Conservation (phyloP, 2,797 vertebrate species). For the Tenualosa thibaudeaui region DNA sequence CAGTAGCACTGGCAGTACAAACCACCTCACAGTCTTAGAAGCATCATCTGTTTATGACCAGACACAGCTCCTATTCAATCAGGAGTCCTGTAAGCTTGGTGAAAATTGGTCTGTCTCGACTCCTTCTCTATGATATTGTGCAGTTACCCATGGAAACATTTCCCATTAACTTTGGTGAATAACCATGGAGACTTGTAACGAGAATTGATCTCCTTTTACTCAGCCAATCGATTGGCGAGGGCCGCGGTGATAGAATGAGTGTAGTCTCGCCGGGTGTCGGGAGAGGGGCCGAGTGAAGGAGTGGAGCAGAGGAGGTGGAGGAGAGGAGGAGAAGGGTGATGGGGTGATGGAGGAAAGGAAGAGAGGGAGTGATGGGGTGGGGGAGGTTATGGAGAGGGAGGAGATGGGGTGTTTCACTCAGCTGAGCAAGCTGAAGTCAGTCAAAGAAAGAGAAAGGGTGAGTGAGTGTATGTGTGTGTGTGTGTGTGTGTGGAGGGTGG, state of each 20-base stretch:
- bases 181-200: constrained; percentile 23
- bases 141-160: constrained; percentile 11
- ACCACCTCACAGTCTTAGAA: background rate
- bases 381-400: background rate
- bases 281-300: background rate
- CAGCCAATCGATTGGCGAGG: background rate
- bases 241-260: background rate
- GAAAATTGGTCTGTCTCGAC: background rate
- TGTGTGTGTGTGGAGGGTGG: background rate
- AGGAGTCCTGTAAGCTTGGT: background rate
- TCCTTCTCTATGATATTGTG: background rate
- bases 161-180: constrained; percentile 21
- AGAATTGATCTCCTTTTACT: constrained; percentile 22
- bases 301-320: background rate
- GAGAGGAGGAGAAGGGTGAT: background rate
- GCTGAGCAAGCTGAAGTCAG: background rate
- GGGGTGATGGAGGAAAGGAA: background rate
- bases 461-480: constrained; percentile 2
- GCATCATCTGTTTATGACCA: background rate
- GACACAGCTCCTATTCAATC: background rate
- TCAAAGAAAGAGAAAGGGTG: background rate
- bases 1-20: background rate
- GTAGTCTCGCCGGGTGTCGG: background rate
- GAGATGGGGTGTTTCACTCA: constrained; percentile 17
- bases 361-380: background rate